Evolutionary conservation across 2,113 vertebrate genomes (phyloP).

Genomic region (Myocastor coypus): DNA sequence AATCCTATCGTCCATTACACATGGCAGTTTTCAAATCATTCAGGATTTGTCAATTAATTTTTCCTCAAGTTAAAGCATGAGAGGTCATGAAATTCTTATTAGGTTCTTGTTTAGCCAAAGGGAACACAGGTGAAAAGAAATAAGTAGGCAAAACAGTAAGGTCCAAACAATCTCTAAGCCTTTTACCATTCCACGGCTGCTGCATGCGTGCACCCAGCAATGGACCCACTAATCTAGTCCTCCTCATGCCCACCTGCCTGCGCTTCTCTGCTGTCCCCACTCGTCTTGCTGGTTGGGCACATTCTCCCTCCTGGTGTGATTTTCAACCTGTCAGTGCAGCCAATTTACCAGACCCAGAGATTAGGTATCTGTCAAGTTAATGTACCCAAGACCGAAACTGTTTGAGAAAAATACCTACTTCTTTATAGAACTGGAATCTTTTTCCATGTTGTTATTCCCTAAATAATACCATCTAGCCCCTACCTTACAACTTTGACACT

Average conservation of each 20-base stretch:
- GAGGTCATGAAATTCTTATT: background rate
- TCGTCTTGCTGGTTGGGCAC: background rate
- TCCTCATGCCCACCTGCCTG: rapidly evolving
- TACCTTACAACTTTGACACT: background rate
- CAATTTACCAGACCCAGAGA: background rate
- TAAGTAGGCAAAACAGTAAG: background rate
- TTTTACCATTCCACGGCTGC: background rate
- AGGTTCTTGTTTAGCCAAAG: conserved; percentile 26
- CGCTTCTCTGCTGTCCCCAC: background rate
- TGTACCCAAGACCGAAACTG: background rate
- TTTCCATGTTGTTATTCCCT: background rate
- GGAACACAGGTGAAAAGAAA: background rate
- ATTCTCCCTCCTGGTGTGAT: too few species aligned
- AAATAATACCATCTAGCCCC: background rate
- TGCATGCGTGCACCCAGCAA: background rate
- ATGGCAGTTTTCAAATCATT: background rate
- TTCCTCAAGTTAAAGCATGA: conserved; percentile 32
- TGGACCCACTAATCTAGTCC: too few species aligned
- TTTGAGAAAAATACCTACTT: background rate
- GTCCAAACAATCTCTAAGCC: background rate
- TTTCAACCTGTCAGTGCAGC: background rate
- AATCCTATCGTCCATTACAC: rapidly evolving
- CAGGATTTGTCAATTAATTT: background rate
- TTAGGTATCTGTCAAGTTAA: background rate
- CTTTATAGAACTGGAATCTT: background rate